A percentile compares a stretch with the other conserved stretches of the same genome.
Evolutionary conservation across 2,797 vertebrate species (phyloP).

Genomic region (Tragelaphus eurycerus): DNA sequence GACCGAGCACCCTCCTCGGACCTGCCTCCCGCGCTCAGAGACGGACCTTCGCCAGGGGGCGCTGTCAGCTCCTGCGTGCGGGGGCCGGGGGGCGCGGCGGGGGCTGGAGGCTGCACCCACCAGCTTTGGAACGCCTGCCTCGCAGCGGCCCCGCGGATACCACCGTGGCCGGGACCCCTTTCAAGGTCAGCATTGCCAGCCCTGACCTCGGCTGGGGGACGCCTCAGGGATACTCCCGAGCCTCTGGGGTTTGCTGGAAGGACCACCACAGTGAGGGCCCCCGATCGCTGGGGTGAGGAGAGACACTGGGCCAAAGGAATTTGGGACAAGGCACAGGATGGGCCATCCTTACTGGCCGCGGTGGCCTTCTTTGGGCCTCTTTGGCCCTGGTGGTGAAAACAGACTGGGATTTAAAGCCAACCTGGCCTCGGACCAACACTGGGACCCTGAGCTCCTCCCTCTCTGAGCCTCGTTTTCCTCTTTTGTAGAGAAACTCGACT

Average conservation of each 20-base stretch:
- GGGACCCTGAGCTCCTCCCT: not conserved
- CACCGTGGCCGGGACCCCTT: not conserved
- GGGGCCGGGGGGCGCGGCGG: fast-evolving
- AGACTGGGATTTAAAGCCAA: not conserved
- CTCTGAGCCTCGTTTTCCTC: not conserved
- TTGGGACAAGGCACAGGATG: fast-evolving
- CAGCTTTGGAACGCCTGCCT: not conserved
- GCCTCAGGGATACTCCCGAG: not conserved
- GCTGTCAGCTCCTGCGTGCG: fast-evolving
- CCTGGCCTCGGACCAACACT: not conserved
- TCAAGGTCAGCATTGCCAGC: not conserved
- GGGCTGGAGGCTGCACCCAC: fast-evolving
- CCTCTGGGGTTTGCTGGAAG: not conserved
- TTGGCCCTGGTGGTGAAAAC: not conserved
- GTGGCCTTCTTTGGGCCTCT: too few relatives aligned
- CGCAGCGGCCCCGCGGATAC: not conserved
- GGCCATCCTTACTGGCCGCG: not conserved
- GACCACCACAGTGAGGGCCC: not conserved
- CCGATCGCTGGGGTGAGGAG: not conserved
- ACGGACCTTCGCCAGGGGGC: fast-evolving
- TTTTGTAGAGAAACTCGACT: not conserved
- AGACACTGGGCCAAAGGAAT: not conserved
- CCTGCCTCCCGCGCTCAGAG: not conserved
- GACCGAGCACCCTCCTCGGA: fast-evolving
- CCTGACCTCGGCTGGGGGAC: not conserved